Evolutionary conservation across 2,113 vertebrate genomes (phyloP), one percentile per base, ranked within the genome.

Genomic region (Calonectris borealis): DNA sequence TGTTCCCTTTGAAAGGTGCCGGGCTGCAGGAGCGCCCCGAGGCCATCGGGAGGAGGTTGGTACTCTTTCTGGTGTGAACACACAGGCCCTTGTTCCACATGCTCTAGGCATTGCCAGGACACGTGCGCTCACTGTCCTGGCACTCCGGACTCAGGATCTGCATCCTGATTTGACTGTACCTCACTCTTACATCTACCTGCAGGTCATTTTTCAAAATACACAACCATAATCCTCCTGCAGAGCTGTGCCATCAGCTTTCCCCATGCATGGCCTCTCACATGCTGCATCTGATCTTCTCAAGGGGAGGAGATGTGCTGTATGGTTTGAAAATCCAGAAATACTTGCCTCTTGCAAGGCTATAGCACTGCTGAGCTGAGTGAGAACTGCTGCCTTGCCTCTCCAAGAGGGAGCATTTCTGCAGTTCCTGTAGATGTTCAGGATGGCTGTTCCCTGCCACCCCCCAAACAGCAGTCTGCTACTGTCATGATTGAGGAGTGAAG

Each of bases 201-300:
- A 83, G 64, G 42, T 77, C 42, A 3, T 52, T 90, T 77, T 77
- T 36, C 46, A 38, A n/a, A 65, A 17, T 4, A 6, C 9, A 24
- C 29, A 36, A n/a, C 42, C 17, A 29, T 32, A 49, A 36, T 32
- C 36, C 31, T 87, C 12, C n/a, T 51, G 64, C 36, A 88, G 58
- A 71, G 24, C 42, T 21, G 34, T 7, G 31, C 75, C 21, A 21
- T 46, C 58, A 42, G 73, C 54, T 70, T 76, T 83, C 55, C 72
- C 65, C 6, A 2, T 26, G 26, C 11, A 0, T 4, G 20, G 62
- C 66, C 68, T 88, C 68, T 83, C 32, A 31, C 1, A 0, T 29
- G 27, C 81, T 73, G 49, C 14, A 31, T 27, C 57, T 80, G 44
- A 44, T 57, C 52, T 44, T 13, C 66, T 71, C 7, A 8, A 20